These are phyloP conservation scores for Apteryx owenii DNA, from an alignment of 2,113 vertebrate genomes.

Conservation along the genomic window DNA sequence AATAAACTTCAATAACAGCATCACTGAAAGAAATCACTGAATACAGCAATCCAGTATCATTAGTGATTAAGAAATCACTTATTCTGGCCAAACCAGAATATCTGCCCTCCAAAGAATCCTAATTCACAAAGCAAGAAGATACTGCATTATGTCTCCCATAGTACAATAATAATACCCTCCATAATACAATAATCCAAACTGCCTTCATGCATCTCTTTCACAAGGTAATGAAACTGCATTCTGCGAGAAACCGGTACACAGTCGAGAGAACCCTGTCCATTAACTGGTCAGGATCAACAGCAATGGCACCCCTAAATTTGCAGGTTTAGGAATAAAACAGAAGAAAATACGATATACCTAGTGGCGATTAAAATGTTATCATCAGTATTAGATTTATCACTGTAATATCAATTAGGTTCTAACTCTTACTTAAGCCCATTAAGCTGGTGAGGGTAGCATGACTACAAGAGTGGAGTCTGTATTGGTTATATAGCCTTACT, in stretches of 20 bases:
- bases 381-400: neutral
- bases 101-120: neutral
- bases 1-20: neutral
- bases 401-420: neutral
- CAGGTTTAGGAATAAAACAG: neutral
- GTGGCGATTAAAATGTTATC: neutral
- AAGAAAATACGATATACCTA: neutral
- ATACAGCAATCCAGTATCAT: neutral
- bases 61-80: neutral
- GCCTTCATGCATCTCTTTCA: neutral
- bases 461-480: neutral
- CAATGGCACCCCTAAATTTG: neutral
- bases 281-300: neutral
- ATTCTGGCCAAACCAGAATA: neutral
- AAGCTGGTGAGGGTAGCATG: neutral
- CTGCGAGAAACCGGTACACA: neutral
- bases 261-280: neutral
- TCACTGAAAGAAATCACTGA: neutral
- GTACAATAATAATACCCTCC: neutral
- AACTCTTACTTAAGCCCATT: neutral
- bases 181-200: neutral
- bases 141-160: neutral
- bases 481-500: neutral
- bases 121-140: neutral
- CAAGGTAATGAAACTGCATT: neutral